A percentile compares a stretch with the other conserved stretches of the same genome.
Conservation (phyloP, 1,140 invertebrate genomes). For the Agrilus planipennis region DNA sequence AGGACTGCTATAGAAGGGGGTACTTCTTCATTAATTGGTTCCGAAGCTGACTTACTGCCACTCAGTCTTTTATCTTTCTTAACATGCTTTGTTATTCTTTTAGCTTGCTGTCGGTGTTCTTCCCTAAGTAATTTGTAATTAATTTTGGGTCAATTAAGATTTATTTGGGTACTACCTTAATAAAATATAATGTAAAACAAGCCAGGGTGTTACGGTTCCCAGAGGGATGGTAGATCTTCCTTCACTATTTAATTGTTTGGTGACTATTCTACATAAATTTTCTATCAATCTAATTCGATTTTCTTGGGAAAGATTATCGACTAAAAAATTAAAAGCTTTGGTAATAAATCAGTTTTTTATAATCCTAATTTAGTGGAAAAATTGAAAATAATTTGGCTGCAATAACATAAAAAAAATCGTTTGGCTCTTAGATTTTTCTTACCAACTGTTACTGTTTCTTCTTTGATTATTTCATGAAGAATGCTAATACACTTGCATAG, state of each 20-base stretch:
- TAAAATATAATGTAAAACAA: conserved; percentile 67
- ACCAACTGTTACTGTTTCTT: conserved; percentile 42
- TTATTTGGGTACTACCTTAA: conserved; percentile 37
- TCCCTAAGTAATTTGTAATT: conserved; percentile 24
- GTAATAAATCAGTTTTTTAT: not conserved
- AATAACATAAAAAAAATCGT: not conserved
- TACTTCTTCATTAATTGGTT: conserved; percentile 36
- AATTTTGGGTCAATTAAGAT: not conserved
- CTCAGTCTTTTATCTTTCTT: conserved; percentile 9
- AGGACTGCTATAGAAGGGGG: conserved; percentile 67
- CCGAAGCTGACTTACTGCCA: conserved; percentile 16
- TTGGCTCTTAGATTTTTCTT: conserved; percentile 16
- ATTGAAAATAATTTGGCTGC: not conserved
- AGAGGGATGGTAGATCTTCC: conserved; percentile 54
- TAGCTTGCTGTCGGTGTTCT: conserved; percentile 39
- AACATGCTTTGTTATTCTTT: conserved; percentile 27
- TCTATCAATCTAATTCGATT: conserved; percentile 53
- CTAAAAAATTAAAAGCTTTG: conserved; percentile 28
- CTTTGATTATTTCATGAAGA: conserved; percentile 51
- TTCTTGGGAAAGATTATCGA: conserved; percentile 40
- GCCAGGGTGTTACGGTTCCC: conserved; percentile 65
- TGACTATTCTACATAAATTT: conserved; percentile 60
- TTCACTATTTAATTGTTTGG: conserved; percentile 58
- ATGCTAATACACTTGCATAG: conserved; percentile 55
- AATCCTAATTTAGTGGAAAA: not conserved